phyloP scores from a whole-genome alignment of 2,113 vertebrate genomes.

The Toxotes jaculatrix region DNA sequence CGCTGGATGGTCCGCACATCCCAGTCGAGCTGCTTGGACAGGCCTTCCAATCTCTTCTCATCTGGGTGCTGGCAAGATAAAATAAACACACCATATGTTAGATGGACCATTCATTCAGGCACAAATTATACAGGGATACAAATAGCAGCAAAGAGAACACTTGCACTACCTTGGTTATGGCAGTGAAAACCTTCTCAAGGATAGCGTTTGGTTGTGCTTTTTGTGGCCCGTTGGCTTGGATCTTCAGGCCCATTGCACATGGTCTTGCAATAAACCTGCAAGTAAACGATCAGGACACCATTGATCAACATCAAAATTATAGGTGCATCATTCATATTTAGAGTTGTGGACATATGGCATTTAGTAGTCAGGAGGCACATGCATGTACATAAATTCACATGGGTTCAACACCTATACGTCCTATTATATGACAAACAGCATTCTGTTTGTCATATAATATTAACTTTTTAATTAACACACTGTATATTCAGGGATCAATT shows the following conservation, averaged over 20 bases:
- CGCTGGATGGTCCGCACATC: constrained; percentile 97
- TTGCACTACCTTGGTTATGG: constrained; percentile 93
- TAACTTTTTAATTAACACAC: background rate
- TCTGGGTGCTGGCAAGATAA: constrained; percentile 90
- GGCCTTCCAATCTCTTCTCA: constrained; percentile 95
- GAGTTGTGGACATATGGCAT: background rate
- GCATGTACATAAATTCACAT: background rate
- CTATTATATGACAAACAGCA: background rate
- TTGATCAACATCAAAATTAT: background rate
- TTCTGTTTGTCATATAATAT: background rate
- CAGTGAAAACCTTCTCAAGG: constrained; percentile 98
- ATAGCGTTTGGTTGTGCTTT: constrained; percentile 97
- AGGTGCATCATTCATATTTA: background rate
- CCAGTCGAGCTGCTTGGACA: constrained; percentile 99
- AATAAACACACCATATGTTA: background rate
- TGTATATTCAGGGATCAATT: background rate
- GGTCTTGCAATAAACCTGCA: constrained; percentile 96
- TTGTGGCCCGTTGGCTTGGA: constrained; percentile 94
- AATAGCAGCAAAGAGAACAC: background rate
- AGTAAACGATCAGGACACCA: constrained; percentile 30
- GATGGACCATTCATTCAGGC: background rate
- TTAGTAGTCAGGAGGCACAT: background rate
- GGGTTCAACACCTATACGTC: background rate
- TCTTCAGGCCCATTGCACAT: constrained; percentile 96
- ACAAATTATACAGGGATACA: background rate